Percentiles rank a stretch among this genome's conserved stretches.
These are phyloP conservation scores for Pristionchus japonicus DNA, from an alignment of 2,888 invertebrate species.

Conservation along the genomic window DNA sequence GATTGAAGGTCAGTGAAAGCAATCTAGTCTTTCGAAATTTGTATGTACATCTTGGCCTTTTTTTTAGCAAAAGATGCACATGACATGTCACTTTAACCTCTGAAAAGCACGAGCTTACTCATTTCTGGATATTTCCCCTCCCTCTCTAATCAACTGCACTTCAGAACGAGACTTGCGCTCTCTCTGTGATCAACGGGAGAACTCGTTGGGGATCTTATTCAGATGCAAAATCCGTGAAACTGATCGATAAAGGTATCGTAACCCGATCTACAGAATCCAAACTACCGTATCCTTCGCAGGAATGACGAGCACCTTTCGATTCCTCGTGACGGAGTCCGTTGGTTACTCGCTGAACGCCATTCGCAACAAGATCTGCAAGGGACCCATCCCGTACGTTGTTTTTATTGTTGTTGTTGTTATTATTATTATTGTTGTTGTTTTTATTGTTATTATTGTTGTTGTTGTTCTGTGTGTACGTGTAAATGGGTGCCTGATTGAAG, in stretches of 20 bases:
- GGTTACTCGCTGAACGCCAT: background rate
- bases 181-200: background rate
- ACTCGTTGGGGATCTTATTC: too few species aligned
- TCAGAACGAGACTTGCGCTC: background rate
- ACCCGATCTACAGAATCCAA: background rate
- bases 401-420: background rate
- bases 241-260: constrained; percentile 7
- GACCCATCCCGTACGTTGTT: background rate
- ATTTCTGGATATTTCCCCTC: background rate
- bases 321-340: background rate
- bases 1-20: background rate
- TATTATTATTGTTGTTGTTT: too few species aligned
- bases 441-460: too few species aligned
- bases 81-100: too few species aligned
- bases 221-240: background rate
- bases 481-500: background rate
- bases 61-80: too few species aligned
- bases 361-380: background rate
- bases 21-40: too few species aligned
- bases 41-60: too few species aligned
- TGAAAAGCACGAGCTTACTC: too few species aligned
- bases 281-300: background rate
- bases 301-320: background rate
- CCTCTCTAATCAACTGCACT: background rate
- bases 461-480: too few species aligned